These are phyloP conservation scores for Nemapogon koenigi DNA, from an alignment of 2,888 invertebrate genomes.

Conservation along the genomic window DNA sequence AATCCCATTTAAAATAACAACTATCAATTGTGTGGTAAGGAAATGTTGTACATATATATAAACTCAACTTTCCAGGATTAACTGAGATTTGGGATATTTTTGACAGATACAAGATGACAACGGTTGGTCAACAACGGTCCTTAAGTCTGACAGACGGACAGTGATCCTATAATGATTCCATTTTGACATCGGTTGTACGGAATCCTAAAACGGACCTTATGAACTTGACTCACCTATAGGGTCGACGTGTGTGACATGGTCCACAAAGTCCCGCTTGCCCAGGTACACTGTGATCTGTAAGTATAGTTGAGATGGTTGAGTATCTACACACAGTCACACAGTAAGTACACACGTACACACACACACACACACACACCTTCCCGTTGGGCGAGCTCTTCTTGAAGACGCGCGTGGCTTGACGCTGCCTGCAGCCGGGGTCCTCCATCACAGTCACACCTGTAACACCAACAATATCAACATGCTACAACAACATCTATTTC, in stretches of 20 bases:
- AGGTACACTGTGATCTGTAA: slow-evolving; percentile 86
- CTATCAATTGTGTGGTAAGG: too few species aligned
- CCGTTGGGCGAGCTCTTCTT: slow-evolving; percentile 98
- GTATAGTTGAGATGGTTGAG: slow-evolving; percentile 11
- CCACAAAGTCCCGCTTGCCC: slow-evolving; percentile 91
- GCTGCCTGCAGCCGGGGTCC: slow-evolving; percentile 72
- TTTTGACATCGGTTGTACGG: too few species aligned
- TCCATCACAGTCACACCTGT: slow-evolving; percentile 72
- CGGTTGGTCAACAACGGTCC: too few species aligned
- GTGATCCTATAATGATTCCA: too few species aligned
- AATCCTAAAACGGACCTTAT: too few species aligned
- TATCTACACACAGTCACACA: not conserved
- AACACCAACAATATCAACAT: slow-evolving; percentile 53
- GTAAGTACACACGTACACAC: not conserved
- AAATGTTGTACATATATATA: too few species aligned
- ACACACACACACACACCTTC: slow-evolving; percentile 65
- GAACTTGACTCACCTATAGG: slow-evolving; percentile 75
- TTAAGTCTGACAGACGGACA: too few species aligned
- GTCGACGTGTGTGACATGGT: slow-evolving; percentile 91
- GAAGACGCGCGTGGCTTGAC: slow-evolving; percentile 88
- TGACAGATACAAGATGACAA: not conserved
- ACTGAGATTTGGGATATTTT: too few species aligned
- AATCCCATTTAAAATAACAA: too few species aligned
- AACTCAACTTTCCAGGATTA: too few species aligned
- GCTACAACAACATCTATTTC: too few species aligned